phyloP scores from a whole-genome alignment of 1,140 invertebrate genomes.

The Scaptomyza montana region DNA sequence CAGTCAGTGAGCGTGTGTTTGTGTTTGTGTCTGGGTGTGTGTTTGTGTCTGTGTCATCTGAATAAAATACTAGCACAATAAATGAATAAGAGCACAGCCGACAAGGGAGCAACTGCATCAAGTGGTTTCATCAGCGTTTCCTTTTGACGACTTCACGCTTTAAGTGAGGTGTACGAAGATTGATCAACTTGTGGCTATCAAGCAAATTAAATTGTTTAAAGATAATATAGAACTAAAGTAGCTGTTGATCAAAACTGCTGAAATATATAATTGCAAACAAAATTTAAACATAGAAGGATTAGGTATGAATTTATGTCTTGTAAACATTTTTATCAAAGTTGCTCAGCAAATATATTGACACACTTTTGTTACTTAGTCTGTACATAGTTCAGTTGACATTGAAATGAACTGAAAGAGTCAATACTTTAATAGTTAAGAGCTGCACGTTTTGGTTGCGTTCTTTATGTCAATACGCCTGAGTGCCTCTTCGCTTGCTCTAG shows the following conservation, averaged over 20 bases:
- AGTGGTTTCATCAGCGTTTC: slow-evolving; percentile 42
- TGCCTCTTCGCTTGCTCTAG: slow-evolving; percentile 50
- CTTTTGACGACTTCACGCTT: slow-evolving; percentile 59
- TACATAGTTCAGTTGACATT: slow-evolving; percentile 65
- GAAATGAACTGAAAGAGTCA: slow-evolving; percentile 42
- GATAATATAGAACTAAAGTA: not conserved
- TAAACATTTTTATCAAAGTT: not conserved
- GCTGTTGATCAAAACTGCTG: too few species aligned
- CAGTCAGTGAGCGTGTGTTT: slow-evolving; percentile 15
- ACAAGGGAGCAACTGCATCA: slow-evolving; percentile 45
- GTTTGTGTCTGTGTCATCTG: not conserved
- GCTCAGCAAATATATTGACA: slow-evolving; percentile 50
- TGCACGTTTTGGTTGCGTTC: slow-evolving; percentile 26
- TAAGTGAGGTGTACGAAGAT: slow-evolving; percentile 43
- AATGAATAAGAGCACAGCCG: slow-evolving; percentile 58
- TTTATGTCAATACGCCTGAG: slow-evolving; percentile 65
- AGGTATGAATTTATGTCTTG: too few species aligned
- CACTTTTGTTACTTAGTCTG: slow-evolving; percentile 26
- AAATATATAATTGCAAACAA: not conserved
- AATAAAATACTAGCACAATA: slow-evolving; percentile 49
- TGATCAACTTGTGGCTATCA: not conserved
- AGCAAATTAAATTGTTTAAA: not conserved
- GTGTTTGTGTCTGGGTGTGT: slow-evolving; percentile 29
- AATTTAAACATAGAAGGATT: too few species aligned
- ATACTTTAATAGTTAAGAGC: slow-evolving; percentile 35